Conservation (phyloP, 64 coral and sea anemone species). For the Montipora sp. region DNA sequence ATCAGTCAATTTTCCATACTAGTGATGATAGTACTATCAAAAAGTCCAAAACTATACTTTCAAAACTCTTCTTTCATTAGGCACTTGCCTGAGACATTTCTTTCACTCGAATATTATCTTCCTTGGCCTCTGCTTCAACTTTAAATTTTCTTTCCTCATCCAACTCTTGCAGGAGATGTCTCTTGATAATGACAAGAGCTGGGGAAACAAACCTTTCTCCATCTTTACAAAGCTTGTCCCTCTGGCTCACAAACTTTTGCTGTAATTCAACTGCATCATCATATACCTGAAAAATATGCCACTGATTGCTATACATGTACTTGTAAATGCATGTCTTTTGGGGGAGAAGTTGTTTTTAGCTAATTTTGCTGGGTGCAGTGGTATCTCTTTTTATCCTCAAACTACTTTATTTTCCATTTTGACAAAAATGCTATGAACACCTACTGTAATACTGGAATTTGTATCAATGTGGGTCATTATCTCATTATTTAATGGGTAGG, state of each 20-base stretch:
- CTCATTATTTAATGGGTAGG: too few relatives aligned
- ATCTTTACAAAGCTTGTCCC: slow-evolving; percentile 96
- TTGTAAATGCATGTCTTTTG: too few relatives aligned
- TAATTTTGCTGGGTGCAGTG: too few relatives aligned
- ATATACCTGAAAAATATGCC: slow-evolving; percentile 63
- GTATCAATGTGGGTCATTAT: too few relatives aligned
- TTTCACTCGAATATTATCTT: slow-evolving; percentile 55
- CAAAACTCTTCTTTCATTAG: background rate
- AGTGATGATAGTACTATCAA: too few relatives aligned
- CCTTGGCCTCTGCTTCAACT: slow-evolving; percentile 65
- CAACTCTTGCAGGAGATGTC: slow-evolving; percentile 85
- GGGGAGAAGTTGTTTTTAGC: too few relatives aligned
- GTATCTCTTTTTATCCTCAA: too few relatives aligned
- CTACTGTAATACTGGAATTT: too few relatives aligned
- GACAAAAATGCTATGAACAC: too few relatives aligned
- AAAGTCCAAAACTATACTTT: too few relatives aligned
- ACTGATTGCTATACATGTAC: background rate
- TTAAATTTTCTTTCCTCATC: slow-evolving; percentile 94
- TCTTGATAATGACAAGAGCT: slow-evolving; percentile 83
- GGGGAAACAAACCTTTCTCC: slow-evolving; percentile 98
- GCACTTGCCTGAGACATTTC: background rate
- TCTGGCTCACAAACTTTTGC: slow-evolving; percentile 73
- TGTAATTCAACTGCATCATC: slow-evolving; percentile 95
- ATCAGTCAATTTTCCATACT: too few relatives aligned
- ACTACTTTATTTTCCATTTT: too few relatives aligned